Evolutionary conservation across 2,888 invertebrate species (phyloP).

Genomic region (Hypomecis atomaria): DNA sequence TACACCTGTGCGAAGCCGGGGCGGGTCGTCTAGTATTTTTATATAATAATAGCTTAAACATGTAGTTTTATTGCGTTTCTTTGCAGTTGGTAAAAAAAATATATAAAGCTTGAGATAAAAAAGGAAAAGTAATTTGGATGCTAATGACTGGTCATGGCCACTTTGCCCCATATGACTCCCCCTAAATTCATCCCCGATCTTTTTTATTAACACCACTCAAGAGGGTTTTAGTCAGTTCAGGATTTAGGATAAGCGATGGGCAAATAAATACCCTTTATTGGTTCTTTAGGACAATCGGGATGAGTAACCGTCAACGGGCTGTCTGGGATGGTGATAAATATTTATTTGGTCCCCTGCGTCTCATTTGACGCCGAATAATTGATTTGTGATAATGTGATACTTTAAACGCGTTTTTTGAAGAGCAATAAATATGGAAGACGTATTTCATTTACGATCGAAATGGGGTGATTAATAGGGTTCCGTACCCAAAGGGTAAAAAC

Average conservation of each 20-base stretch:
- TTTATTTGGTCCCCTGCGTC: constrained; percentile 1
- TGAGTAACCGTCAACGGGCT: constrained; percentile 18
- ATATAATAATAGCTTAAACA: no score
- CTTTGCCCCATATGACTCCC: background rate
- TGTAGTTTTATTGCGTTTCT: no score
- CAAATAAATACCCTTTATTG: constrained; percentile 26
- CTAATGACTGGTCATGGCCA: background rate
- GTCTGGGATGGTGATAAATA: constrained; percentile 9
- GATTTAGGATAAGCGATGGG: constrained; percentile 26
- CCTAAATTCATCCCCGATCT: constrained; percentile 10
- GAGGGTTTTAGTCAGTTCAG: constrained; percentile 24
- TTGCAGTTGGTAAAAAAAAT: background rate
- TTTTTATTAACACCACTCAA: constrained; percentile 33
- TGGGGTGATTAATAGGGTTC: no score
- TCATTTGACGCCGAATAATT: background rate
- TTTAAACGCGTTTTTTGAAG: no score
- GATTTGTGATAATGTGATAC: no score
- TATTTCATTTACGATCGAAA: no score
- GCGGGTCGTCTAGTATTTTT: no score
- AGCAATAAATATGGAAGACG: no score
- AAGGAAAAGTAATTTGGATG: background rate
- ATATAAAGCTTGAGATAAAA: no score
- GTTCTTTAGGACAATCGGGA: constrained; percentile 18
- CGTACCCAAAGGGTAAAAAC: no score
- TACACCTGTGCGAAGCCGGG: no score